Base-by-base conservation (phyloP, 1,140 invertebrate species). In the Cardiocondyla obscurior region DNA sequence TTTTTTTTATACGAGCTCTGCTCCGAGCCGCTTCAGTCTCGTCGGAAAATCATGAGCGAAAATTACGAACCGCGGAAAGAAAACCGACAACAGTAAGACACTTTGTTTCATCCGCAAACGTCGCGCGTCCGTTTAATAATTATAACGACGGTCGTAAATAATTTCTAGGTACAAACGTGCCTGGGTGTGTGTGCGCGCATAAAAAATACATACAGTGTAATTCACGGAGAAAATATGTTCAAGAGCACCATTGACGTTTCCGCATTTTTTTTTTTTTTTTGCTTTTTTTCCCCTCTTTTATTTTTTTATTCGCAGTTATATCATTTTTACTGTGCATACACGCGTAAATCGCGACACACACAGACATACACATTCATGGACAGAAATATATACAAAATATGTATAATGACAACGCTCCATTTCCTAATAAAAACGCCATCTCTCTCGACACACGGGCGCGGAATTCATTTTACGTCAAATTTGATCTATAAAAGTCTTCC, bases 401-500 rank as follows among this genome's bases (percentile, higher is more conserved):
- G 8, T 51, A 49, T 49, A 64, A 79, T 51, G 19, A 36, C 51
- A 36, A 65, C 57, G 16, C 36, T 64, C 30, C 33, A 64, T 42
- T 60, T 79, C 0, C 14, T 12, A 67, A 46, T 49, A 76, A 58
- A 76, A 36, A 60, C 25, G 39, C 55, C 69, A 12, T 36, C 33
- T 39, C 33, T 53, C 39, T 60, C 55, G 12, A 83, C 46, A 25
- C 44, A 36, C 60, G 14, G 36, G 6, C 81, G 57, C 65, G 14
- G 51, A 77, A 77, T 77, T 87, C 58, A 81, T 73, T 85, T 87
- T 64, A 83, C 58, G 53, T 83, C 77, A 84, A 85, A 79, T 88
- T 89, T 87, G 79, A 91, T 90, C 89, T 83, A 89, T 83, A 91
- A 90, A 91, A 92, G 90, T 92, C 89, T 91, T 91, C 90, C 89